Evolutionary conservation across 2,113 vertebrate species (phyloP).

Genomic region (Fregetta grallaria): DNA sequence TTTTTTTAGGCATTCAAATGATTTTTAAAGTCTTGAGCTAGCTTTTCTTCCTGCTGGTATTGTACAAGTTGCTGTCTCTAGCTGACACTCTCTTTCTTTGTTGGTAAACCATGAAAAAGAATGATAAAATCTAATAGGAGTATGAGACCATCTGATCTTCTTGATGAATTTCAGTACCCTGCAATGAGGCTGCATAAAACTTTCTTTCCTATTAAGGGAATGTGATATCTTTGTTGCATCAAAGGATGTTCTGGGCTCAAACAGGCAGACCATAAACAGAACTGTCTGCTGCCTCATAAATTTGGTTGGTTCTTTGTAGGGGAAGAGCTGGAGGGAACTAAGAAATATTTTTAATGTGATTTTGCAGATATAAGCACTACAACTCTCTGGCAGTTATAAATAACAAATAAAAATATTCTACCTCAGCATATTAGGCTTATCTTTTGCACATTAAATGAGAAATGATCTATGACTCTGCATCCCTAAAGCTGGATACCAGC

Average conservation of each 20-base stretch:
- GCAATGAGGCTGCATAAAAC: background rate
- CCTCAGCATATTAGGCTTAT: background rate
- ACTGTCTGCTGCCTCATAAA: background rate
- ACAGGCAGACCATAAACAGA: background rate
- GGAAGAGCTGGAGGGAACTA: background rate
- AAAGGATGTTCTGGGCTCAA: background rate
- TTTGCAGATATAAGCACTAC: background rate
- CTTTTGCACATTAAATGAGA: background rate
- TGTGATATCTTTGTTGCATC: background rate
- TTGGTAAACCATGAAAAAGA: background rate
- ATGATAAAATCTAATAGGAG: background rate
- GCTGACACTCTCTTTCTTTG: background rate
- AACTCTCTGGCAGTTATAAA: background rate
- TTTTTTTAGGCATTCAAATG: background rate
- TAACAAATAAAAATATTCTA: background rate
- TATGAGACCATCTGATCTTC: background rate
- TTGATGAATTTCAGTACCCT: background rate
- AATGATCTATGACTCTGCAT: background rate
- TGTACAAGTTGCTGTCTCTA: background rate
- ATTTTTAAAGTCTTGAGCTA: background rate
- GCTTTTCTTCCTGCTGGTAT: background rate
- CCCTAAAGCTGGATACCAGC: background rate
- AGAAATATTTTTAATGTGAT: background rate
- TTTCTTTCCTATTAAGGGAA: background rate
- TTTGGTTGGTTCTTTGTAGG: background rate